These are phyloP conservation scores for Pseudomyrmex pallidus DNA, from an alignment of 1,140 invertebrate genomes.

Conservation along the genomic window DNA sequence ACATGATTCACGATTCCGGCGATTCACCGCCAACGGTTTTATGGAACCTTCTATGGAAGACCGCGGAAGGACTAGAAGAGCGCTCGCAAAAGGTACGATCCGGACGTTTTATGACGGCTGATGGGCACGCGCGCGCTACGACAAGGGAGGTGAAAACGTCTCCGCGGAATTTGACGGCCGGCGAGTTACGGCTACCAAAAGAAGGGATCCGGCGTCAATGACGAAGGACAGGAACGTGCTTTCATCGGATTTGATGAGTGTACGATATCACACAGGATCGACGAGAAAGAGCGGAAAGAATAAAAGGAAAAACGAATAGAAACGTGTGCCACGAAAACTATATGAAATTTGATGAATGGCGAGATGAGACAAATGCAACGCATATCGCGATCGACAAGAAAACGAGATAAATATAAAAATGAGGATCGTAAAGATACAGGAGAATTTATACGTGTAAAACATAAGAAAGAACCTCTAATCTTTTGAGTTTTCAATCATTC, in stretches of 20 bases:
- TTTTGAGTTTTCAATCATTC: neutral
- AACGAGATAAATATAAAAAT: constrained; percentile 38
- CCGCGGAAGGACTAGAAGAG: constrained; percentile 13
- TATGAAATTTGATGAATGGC: constrained; percentile 42
- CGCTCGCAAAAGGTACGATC: constrained; percentile 29
- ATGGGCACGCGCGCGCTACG: constrained; percentile 30
- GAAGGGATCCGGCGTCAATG: constrained; percentile 39
- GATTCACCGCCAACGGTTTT: constrained; percentile 63
- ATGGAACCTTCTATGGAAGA: constrained; percentile 42
- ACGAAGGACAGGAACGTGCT: constrained; percentile 51
- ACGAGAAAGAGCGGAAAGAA: neutral
- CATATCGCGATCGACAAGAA: constrained; percentile 1
- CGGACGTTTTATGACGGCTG: constrained; percentile 25
- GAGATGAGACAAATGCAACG: constrained; percentile 25
- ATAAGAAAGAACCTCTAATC: too few relatives aligned
- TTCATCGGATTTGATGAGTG: constrained; percentile 53
- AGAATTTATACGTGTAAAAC: neutral
- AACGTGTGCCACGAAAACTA: neutral
- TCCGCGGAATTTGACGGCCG: constrained; percentile 46
- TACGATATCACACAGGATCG: constrained; percentile 45
- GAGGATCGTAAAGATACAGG: neutral
- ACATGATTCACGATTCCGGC: constrained; percentile 67
- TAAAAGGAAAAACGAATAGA: neutral
- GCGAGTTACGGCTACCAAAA: constrained; percentile 42
- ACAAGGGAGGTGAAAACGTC: constrained; percentile 35